A percentile compares a stretch with the other conserved stretches of the same genome.
Conservation (phyloP, 2,797 vertebrate genomes). For the Hydrolagus colliei region DNA sequence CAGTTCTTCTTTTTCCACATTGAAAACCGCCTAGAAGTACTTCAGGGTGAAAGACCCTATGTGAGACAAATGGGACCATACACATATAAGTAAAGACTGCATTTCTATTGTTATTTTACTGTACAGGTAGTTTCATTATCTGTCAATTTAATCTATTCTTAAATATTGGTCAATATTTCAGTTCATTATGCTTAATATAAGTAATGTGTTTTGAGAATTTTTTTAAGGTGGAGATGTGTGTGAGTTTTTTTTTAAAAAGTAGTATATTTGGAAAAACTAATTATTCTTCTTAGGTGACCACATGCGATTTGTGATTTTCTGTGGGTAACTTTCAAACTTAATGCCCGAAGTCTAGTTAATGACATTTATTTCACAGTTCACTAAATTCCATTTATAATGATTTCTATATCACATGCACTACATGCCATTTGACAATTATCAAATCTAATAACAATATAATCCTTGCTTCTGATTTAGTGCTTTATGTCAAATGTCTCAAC, state of each 20-base stretch:
- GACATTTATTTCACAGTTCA: neutral
- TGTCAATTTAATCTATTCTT: neutral
- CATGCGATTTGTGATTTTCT: neutral
- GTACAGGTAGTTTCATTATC: neutral
- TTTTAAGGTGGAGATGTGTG: neutral
- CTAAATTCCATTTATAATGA: no score
- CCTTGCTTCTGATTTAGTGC: no score
- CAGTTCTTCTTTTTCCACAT: constrained; percentile 67
- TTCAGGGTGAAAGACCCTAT: constrained; percentile 48
- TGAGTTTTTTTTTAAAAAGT: no score
- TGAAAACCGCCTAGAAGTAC: constrained; percentile 51
- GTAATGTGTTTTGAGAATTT: neutral
- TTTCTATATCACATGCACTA: no score
- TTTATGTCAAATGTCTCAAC: no score
- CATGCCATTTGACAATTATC: no score
- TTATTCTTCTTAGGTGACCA: no score
- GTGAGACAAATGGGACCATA: constrained; percentile 61
- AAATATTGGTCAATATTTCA: neutral
- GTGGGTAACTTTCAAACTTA: neutral
- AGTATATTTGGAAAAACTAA: no score
- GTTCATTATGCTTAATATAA: neutral
- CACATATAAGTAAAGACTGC: constrained; percentile 56
- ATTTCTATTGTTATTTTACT: neutral
- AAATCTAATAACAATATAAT: no score
- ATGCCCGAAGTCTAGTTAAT: neutral